phyloP scores from a whole-genome alignment of 2,888 invertebrate genomes.

The Polyommatus iphigenia region DNA sequence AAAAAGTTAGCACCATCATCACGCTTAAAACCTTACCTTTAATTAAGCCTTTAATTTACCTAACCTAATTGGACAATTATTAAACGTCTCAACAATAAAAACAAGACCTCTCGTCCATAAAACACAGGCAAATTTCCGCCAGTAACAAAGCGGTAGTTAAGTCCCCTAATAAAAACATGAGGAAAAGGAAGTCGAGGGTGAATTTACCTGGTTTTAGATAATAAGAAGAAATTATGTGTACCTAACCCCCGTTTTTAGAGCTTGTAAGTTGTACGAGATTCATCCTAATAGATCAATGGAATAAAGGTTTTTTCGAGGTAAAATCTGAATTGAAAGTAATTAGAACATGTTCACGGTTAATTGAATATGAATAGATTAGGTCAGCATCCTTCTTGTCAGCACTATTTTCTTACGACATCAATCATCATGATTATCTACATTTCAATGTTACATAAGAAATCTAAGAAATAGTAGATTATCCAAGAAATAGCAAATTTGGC shows the following conservation, averaged over 20 bases:
- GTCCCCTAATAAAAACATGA: conserved; percentile 11
- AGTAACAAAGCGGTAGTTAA: conserved; percentile 4
- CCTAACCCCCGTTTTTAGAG: neutral
- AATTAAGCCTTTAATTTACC: neutral
- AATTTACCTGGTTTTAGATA: conserved; percentile 9
- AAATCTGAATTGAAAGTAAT: neutral
- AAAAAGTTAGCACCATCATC: no score
- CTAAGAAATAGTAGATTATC: no score
- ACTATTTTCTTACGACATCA: neutral
- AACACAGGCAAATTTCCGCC: conserved; percentile 15
- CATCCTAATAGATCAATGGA: neutral
- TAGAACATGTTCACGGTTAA: neutral
- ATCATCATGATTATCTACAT: no score
- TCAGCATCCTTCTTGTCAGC: neutral
- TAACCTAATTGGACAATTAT: neutral
- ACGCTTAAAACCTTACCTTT: neutral
- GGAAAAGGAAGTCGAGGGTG: neutral
- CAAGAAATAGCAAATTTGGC: no score
- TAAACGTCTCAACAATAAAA: neutral
- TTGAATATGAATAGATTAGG: neutral
- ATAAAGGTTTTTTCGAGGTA: neutral
- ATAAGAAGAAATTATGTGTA: neutral
- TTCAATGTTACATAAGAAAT: no score
- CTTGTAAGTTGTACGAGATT: neutral
- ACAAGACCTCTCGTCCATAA: neutral